Base-by-base conservation (phyloP, 2,113 vertebrate species). In the Colinus virginianus region DNA sequence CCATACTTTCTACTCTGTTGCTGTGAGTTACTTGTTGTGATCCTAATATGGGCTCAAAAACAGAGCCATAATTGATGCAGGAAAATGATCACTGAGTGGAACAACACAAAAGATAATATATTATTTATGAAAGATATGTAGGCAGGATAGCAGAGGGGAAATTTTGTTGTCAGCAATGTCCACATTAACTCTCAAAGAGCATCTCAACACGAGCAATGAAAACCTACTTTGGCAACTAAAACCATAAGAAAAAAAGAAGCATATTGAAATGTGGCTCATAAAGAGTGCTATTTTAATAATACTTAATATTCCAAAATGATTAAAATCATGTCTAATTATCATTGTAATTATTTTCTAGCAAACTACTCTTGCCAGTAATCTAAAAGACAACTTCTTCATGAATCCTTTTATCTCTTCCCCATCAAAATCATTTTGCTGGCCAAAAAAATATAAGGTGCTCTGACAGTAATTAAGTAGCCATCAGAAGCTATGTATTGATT, bases 401-500 rank as follows among this genome's bases (percentile, higher is more conserved):
- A 91, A 87, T 34, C 62, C 4, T 48, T 58, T 61, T 79, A 56
- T 5, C 4, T 1, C 7, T 14, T 84, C 40, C 9, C 9, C 30
- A 84, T 58, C 42, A 86, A 90, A 93, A 58, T 9, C 8, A 66
- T 85, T 88, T 91, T 71, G 28, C 38, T n/a, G 61, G 17, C 53
- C 28, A 85, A 80, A 43, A 76, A 68, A 7, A 11, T 58, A 2
- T 8, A 40, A 66, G n/a, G 22, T 13, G 11, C 76, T 91, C 64
- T 64, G 30, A 84, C 26, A 80, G 59, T 28, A 69, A 68, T 74
- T 90, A 93, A 91, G 48, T 19, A 63, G 34, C 59, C 66, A 78
- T 80, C 84, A 88, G 71, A 28, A 91, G 49, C 30, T 51, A 32
- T 7, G 7, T 30, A 87, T 55, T 82, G 72, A 92, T 95, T 90